phyloP scores from a whole-genome alignment of 2,113 vertebrate genomes.

The Excalfactoria chinensis region DNA sequence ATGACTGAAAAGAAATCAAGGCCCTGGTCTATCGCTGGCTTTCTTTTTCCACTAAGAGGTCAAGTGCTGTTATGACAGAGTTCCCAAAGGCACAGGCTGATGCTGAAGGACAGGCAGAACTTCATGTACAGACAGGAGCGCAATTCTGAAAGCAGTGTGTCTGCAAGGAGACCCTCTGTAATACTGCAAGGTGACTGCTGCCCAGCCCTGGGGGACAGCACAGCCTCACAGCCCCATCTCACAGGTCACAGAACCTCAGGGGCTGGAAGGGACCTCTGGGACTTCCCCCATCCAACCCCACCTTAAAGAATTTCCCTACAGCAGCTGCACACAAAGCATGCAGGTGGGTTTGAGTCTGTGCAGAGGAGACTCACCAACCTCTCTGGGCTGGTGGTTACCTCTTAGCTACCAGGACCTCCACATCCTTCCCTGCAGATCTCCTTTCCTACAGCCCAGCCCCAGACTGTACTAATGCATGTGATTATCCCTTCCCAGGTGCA shows the following conservation, averaged over 20 bases:
- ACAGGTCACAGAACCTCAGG: background rate
- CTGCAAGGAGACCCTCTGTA: background rate
- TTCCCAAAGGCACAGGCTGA: background rate
- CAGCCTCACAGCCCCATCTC: background rate
- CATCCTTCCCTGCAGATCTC: background rate
- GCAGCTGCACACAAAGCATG: background rate
- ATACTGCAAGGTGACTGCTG: rapidly evolving
- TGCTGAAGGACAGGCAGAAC: background rate
- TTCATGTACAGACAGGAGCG: background rate
- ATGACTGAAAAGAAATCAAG: background rate
- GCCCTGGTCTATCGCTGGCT: background rate
- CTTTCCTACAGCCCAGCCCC: background rate
- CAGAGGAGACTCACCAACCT: background rate
- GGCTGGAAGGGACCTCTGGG: background rate
- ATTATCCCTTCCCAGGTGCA: background rate
- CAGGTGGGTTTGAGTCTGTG: background rate
- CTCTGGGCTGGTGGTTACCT: no score
- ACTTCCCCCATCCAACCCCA: background rate
- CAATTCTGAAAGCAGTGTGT: background rate
- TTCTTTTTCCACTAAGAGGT: background rate
- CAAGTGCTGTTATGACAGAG: background rate
- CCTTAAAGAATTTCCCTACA: background rate
- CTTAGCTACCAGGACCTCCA: no score
- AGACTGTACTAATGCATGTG: background rate
- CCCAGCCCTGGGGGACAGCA: background rate